Percentiles rank a stretch among this genome's conserved stretches.
These are phyloP conservation scores for Zaprionus capensis DNA, from an alignment of 1,140 invertebrate genomes.

Conservation along the genomic window DNA sequence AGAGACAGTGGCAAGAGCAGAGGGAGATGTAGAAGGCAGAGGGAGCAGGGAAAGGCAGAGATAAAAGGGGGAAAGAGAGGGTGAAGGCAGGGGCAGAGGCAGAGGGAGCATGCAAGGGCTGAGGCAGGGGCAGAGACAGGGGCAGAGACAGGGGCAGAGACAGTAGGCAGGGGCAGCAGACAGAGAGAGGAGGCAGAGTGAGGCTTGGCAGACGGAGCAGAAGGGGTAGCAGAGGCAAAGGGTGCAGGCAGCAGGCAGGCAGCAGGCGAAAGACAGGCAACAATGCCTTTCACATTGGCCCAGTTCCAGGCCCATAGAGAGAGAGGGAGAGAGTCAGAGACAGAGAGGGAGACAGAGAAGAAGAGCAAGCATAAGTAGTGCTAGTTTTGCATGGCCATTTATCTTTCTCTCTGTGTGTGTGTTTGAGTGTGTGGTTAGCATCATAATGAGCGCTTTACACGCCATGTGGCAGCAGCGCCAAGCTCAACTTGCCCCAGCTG, in stretches of 20 bases:
- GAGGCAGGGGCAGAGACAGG: too few relatives aligned
- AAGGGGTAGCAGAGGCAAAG: too few relatives aligned
- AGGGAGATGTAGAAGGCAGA: too few relatives aligned
- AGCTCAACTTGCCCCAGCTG: slow-evolving; percentile 39
- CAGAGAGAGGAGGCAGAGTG: too few relatives aligned
- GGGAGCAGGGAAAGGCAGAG: too few relatives aligned
- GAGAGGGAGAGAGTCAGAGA: neutral
- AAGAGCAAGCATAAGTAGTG: slow-evolving; percentile 39
- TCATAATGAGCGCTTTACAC: slow-evolving; percentile 78
- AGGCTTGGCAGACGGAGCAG: too few relatives aligned
- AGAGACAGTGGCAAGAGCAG: too few relatives aligned
- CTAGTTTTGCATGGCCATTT: slow-evolving; percentile 66
- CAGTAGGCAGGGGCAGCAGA: too few relatives aligned
- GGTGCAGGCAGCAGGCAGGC: neutral
- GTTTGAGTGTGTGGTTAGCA: slow-evolving; percentile 43
- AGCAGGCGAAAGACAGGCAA: slow-evolving; percentile 48
- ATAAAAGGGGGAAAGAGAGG: too few relatives aligned
- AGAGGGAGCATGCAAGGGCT: too few relatives aligned
- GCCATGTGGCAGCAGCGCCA: slow-evolving; percentile 61
- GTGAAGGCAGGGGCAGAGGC: too few relatives aligned
- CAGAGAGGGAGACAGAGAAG: neutral
- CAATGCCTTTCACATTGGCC: slow-evolving; percentile 72
- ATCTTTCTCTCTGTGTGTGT: slow-evolving; percentile 41
- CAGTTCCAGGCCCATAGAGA: slow-evolving; percentile 59
- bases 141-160: too few relatives aligned